Evolutionary conservation across 2,888 invertebrate genomes (phyloP), one percentile per base, ranked within the genome.

Genomic region (Machimus rusticus): DNA sequence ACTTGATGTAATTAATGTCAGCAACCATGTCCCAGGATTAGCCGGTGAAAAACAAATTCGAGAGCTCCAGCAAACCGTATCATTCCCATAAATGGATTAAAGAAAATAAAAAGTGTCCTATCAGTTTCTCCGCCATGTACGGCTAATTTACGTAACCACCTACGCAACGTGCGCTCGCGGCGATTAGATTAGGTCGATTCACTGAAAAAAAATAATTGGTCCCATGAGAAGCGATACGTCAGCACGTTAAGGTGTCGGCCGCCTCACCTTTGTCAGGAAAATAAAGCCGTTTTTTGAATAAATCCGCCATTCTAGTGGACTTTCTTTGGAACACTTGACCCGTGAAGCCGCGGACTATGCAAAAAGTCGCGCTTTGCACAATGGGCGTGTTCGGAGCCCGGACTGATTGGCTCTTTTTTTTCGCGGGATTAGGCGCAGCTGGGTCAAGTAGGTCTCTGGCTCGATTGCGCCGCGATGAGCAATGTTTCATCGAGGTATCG

Each of bases 131-230:
- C 16, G 34, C 34, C 34, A 34, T 76, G 76, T 39, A 34, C 34
- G 39, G n/a, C 76, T 76, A 76, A 76, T 76, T 76, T 76, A 76
- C 76, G 76, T 76, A 76, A 76, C 76, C 76, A 76, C 76, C 76
- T 34, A 76, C 76, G 76, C 76, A 76, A 39, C n/a, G 37, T 16
- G 39, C 76, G 76, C 76, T 37, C 1, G 28, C 66, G 23, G 66
- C 66, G 76, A 37, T 76, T 37, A 76, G 76, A 76, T 76, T 37
- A 76, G 76, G 37, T 76, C 76, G 14, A 76, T 76, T 76, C n/a
- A 76, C 16, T 8, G 34, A 19, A 74, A 28, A 28, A 74, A 74
- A 51, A n/a, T 51, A 51, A 51, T n/a, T n/a, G 51, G 51, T 51
- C 51, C 51, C 51, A 16, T 16, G 51, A 37, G 34, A 37, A 76